phyloP scores from a whole-genome alignment of 2,113 vertebrate species.

The Sinocyclocheilus rhinocerous region DNA sequence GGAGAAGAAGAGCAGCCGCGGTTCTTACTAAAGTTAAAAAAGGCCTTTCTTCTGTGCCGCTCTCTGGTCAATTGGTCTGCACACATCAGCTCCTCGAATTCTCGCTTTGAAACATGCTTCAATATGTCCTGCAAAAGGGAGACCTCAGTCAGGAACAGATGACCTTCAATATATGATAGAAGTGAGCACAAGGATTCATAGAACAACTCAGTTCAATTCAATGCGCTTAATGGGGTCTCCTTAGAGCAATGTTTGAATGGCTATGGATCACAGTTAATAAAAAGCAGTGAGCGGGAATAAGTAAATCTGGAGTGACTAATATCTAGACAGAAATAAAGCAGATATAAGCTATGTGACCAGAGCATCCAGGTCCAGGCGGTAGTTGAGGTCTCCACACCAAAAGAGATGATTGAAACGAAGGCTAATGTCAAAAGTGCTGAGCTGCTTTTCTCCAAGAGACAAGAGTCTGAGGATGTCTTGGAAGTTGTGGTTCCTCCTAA shows the following conservation, averaged over 20 bases:
- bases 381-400: constrained; percentile 85
- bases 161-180: constrained; percentile 7
- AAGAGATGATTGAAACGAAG: constrained; percentile 81
- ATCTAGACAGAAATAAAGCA: background rate
- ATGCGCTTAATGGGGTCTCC: background rate
- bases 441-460: constrained; percentile 77
- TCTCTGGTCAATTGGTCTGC: constrained; percentile 86
- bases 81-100: constrained; percentile 84
- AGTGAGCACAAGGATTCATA: background rate
- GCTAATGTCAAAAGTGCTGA: constrained; percentile 77
- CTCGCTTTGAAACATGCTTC: constrained; percentile 79
- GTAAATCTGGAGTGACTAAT: background rate
- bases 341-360: constrained; percentile 65
- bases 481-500: constrained; percentile 82
- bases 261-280: background rate
- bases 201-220: background rate
- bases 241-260: constrained; percentile 3
- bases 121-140: constrained; percentile 78
- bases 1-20: background rate
- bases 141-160: background rate
- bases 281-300: background rate
- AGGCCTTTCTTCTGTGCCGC: constrained; percentile 84
- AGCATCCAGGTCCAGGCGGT: constrained; percentile 78
- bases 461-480: constrained; percentile 78
- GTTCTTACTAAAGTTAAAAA: constrained; percentile 85